A percentile compares a stretch with the other conserved stretches of the same genome.
Conservation (phyloP, 2,888 invertebrate genomes). For the Melinaea marsaeus region DNA sequence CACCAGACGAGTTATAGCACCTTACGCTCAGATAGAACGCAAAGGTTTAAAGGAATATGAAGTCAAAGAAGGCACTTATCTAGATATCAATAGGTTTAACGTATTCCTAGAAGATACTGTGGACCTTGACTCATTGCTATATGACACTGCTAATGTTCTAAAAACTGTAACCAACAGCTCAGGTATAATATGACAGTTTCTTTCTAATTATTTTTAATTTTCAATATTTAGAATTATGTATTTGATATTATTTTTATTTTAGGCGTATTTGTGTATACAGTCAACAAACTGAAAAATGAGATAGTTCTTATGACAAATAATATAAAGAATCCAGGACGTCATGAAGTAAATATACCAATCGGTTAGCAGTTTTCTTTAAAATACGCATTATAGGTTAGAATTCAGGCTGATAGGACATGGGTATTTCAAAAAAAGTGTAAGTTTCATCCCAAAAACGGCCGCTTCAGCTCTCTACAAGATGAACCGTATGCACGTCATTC, state of each 20-base stretch:
- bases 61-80: conserved; percentile 51
- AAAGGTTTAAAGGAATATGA: conserved; percentile 61
- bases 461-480: too few species aligned
- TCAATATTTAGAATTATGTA: not conserved
- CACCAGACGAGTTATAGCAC: conserved; percentile 78
- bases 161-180: conserved; percentile 76
- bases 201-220: not conserved
- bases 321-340: conserved; percentile 63
- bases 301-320: conserved; percentile 74
- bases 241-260: conserved; percentile 30
- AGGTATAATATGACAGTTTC: conserved; percentile 49
- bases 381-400: too few species aligned
- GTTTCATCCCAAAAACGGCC: too few species aligned
- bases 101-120: conserved; percentile 77
- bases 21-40: conserved; percentile 73
- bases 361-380: conserved; percentile 42
- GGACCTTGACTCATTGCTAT: conserved; percentile 74
- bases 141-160: conserved; percentile 77
- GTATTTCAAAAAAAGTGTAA: too few species aligned
- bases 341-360: conserved; percentile 78
- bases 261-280: conserved; percentile 78
- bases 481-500: too few species aligned
- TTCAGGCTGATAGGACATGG: too few species aligned
- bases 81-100: conserved; percentile 66
- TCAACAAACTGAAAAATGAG: conserved; percentile 72